Conservation (phyloP, 2,113 vertebrate species). For the Caranx melampygus region DNA sequence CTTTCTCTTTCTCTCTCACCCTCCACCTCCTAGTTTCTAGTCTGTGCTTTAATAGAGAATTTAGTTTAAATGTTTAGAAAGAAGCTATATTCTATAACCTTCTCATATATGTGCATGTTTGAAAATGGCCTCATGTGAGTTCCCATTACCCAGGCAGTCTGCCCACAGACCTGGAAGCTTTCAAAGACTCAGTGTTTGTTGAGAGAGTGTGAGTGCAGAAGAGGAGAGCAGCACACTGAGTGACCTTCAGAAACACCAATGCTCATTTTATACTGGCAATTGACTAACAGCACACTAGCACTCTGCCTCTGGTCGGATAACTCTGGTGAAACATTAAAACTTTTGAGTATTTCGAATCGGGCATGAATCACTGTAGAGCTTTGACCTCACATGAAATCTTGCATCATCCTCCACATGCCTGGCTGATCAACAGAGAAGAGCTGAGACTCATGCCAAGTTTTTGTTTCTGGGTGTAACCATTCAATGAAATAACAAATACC, state of each 20-base stretch:
- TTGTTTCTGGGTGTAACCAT: not conserved
- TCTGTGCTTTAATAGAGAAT: not conserved
- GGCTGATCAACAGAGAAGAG: not conserved
- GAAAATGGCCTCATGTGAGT: constrained; percentile 13
- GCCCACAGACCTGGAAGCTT: constrained; percentile 23
- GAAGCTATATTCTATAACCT: not conserved
- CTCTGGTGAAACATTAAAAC: constrained; percentile 43
- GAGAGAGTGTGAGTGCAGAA: constrained; percentile 1
- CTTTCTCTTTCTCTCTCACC: not conserved
- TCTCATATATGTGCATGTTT: constrained; percentile 33
- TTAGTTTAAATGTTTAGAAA: not conserved
- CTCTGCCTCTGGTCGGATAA: not conserved
- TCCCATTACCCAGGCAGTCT: constrained; percentile 14
- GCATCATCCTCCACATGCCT: constrained; percentile 44
- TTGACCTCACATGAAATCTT: constrained; percentile 46
- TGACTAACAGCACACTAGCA: not conserved
- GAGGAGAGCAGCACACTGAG: not conserved
- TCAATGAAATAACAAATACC: not conserved
- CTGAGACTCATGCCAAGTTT: not conserved
- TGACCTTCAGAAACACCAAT: not conserved
- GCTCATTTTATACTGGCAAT: not conserved
- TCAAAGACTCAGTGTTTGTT: constrained; percentile 35
- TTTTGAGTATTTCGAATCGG: constrained; percentile 24
- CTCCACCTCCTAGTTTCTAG: not conserved
- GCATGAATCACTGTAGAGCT: constrained; percentile 51